Evolutionary conservation across 2,888 invertebrate species (phyloP).

Genomic region (Drosophila sordidula): DNA sequence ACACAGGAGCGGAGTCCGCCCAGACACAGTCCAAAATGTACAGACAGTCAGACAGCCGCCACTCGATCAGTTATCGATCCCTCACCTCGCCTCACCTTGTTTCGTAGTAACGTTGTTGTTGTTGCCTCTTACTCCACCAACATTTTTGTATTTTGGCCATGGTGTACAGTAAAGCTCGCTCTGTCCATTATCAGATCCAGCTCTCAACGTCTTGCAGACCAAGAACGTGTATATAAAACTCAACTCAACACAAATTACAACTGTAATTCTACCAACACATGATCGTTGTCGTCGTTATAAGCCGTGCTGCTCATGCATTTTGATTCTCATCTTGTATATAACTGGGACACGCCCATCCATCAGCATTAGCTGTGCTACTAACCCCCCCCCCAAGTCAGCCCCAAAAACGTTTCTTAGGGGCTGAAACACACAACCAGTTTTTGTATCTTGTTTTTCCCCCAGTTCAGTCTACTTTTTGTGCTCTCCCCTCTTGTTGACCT

Average conservation of each 20-base stretch:
- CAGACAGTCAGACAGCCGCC: conserved; percentile 46
- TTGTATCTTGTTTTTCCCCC: conserved; percentile 42
- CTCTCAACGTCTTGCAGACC: conserved; percentile 57
- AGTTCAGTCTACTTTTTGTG: conserved; percentile 40
- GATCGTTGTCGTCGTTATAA: conserved; percentile 63
- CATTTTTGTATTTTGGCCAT: conserved; percentile 48
- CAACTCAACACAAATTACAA: conserved; percentile 21
- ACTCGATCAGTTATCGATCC: conserved; percentile 44
- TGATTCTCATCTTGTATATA: conserved; percentile 62
- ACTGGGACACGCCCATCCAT: conserved; percentile 49
- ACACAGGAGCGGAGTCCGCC: conserved; percentile 44
- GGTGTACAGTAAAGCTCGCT: conserved; percentile 44
- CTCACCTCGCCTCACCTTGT: conserved; percentile 52
- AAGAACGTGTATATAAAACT: conserved; percentile 61
- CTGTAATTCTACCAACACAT: conserved; percentile 33
- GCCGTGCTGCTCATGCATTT: conserved; percentile 35
- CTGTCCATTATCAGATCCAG: conserved; percentile 19
- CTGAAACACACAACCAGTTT: conserved; percentile 29
- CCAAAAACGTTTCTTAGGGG: conserved; percentile 36
- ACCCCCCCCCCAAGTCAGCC: conserved; percentile 47
- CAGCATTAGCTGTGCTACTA: conserved; percentile 66
- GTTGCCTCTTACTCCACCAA: conserved; percentile 48
- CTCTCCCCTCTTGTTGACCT: conserved; percentile 30
- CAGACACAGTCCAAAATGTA: conserved; percentile 46
- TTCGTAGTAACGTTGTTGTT: conserved; percentile 68